These are phyloP conservation scores for Enteromius afrohamiltoni DNA, from an alignment of 2,797 vertebrate genomes.

Conservation along the genomic window DNA sequence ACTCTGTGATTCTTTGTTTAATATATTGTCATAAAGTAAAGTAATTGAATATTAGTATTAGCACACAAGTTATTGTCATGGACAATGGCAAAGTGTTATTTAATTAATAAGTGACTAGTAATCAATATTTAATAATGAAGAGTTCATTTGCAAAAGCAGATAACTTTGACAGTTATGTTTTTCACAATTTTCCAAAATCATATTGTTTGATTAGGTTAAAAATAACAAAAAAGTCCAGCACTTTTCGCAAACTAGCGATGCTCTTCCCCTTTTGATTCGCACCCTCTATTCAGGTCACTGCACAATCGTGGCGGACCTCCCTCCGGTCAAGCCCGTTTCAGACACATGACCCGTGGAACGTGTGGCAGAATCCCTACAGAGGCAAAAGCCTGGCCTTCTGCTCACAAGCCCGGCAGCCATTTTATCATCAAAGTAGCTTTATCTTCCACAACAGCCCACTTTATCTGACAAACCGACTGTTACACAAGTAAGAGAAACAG, in stretches of 20 bases:
- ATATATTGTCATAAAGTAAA: not conserved
- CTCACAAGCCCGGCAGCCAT: conserved; percentile 29
- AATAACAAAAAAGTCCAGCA: not conserved
- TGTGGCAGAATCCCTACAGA: conserved; percentile 37
- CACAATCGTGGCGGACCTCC: conserved; percentile 24
- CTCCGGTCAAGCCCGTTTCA: conserved; percentile 28
- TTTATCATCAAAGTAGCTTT: conserved; percentile 30
- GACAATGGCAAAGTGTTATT: not conserved
- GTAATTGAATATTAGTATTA: too few species aligned
- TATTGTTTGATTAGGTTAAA: too few species aligned
- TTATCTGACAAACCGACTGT: conserved; percentile 3
- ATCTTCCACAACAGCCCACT: conserved; percentile 29
- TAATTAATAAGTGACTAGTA: not conserved
- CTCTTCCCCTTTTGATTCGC: not conserved
- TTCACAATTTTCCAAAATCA: too few species aligned
- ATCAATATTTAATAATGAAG: not conserved
- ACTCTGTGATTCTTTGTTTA: not conserved
- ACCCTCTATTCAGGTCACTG: conserved; percentile 39
- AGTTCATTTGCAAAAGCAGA: too few species aligned
- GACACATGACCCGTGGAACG: conserved; percentile 35
- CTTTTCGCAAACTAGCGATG: not conserved
- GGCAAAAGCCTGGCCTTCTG: conserved; percentile 42
- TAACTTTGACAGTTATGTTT: too few species aligned
- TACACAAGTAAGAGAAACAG: conserved; percentile 19
- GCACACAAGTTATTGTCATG: too few species aligned